These are phyloP conservation scores for Hermaeophaga mercurialis DNA, from an alignment of 2,888 invertebrate genomes.

Conservation along the genomic window DNA sequence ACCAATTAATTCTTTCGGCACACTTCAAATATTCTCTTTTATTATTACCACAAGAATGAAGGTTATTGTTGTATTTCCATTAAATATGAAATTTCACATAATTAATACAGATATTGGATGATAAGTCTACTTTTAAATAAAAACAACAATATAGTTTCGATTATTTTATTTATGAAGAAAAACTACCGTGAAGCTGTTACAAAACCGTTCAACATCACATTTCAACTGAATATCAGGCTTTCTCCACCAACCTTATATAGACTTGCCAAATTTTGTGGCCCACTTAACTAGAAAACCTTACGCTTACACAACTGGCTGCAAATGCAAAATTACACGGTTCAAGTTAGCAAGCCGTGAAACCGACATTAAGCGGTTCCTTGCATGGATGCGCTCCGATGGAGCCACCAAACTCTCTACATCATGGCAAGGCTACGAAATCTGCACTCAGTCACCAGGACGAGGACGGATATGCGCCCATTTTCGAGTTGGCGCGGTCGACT, in stretches of 20 bases:
- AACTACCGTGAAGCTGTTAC: neutral
- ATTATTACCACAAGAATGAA: no score
- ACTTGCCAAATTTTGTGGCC: slow-evolving; percentile 66
- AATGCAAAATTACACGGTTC: slow-evolving; percentile 67
- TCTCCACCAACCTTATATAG: slow-evolving; percentile 60
- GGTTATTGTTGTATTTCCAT: no score
- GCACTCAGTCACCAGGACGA: slow-evolving; percentile 2
- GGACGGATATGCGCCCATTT: neutral
- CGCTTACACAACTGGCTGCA: slow-evolving; percentile 61
- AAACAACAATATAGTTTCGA: neutral
- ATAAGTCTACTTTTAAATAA: no score
- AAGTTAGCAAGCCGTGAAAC: slow-evolving; percentile 65
- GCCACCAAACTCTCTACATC: slow-evolving; percentile 34
- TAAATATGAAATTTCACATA: no score
- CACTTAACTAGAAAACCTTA: slow-evolving; percentile 68
- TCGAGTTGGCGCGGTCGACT: slow-evolving; percentile 10
- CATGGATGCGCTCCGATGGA: slow-evolving; percentile 55
- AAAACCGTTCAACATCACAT: slow-evolving; percentile 34
- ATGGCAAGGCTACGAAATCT: slow-evolving; percentile 13
- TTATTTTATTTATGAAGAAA: neutral
- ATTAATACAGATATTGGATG: no score
- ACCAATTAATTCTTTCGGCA: no score
- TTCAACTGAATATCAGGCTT: slow-evolving; percentile 49
- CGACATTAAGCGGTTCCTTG: slow-evolving; percentile 57
- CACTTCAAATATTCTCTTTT: no score